Evolutionary conservation across 1,140 invertebrate species (phyloP), one percentile per base, ranked within the genome.

Genomic region (Teleopsis dalmanni): DNA sequence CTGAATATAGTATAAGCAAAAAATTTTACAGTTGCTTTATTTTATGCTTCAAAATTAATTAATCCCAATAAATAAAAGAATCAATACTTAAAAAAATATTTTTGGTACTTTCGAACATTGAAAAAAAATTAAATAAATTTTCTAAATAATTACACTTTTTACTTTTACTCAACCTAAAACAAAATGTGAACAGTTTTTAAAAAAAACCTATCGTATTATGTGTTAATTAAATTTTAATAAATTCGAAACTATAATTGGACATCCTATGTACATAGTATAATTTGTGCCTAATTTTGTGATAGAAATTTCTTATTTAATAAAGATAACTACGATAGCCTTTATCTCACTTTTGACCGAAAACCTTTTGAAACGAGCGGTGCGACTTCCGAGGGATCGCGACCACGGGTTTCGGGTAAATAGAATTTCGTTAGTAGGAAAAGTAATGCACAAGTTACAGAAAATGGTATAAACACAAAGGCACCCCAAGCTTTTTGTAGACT

Each of bases 381-480:
- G 34, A 85, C 73, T 51, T 84, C 79, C 2, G 68, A 67, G 0
- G 81, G 80, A 50, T 80, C 78, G 50, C 73, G 78, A 10, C 81
- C 82, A 44, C 76, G 74, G 0, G 85, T 87, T 72, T 87, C 85
- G 3, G 84, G 85, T 56, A 87, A 73, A 62, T 85, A 85, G 51
- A 66, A 60, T 80, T 73, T 77, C 36, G 81, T 73, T 57, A 88
- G 81, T 18, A 82, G 48, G 51, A 76, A 78, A 2, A 88, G 66
- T 2, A 75, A 60, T n/a, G 78, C 57, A 26, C 79, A 82, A 36
- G 76, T 70, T 0, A 62, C 53, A 3, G 79, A 76, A 71, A 89
- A 90, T 34, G 87, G 72, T 11, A 87, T 65, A 60, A 88, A 90
- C 2, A 81, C 82, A 51, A 78, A 81, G 11, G 84, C 65, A 4